Conservation (phyloP, 2,113 vertebrate species). For the Lampris incognitus region DNA sequence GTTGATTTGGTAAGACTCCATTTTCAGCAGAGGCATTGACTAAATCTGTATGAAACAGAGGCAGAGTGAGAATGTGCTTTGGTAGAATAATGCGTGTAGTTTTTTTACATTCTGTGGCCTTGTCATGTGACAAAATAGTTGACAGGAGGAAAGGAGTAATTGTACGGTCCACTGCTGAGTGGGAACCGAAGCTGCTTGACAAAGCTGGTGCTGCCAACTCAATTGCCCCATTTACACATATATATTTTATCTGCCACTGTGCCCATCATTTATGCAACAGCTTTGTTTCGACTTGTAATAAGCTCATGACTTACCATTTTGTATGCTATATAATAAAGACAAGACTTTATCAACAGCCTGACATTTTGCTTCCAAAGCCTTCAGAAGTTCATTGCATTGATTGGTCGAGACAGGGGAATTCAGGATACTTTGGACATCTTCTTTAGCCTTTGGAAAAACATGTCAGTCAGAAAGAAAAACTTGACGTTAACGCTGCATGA, state of each 20-base stretch:
- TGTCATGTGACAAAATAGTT: background rate
- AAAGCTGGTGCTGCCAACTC: no score
- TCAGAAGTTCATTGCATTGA: constrained; percentile 40
- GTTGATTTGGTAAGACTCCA: constrained; percentile 10
- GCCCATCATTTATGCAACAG: background rate
- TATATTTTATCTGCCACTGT: background rate
- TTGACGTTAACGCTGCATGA: background rate
- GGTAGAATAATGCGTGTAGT: background rate
- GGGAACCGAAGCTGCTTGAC: no score
- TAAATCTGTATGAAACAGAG: background rate
- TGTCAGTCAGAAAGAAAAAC: background rate
- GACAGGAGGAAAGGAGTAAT: background rate
- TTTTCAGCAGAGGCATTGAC: constrained; percentile 14
- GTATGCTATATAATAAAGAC: constrained; percentile 43
- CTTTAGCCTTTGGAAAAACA: constrained; percentile 51
- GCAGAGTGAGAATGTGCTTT: background rate
- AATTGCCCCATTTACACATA: background rate
- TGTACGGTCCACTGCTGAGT: background rate
- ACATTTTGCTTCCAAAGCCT: constrained; percentile 57
- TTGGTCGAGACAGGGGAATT: constrained; percentile 29
- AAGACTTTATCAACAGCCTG: constrained; percentile 50
- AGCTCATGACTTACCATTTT: constrained; percentile 54
- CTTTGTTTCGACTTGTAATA: no score
- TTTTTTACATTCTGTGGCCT: no score
- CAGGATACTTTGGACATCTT: constrained; percentile 61